A percentile compares a stretch with the other conserved stretches of the same genome.
Conservation (phyloP, 2,888 invertebrate species). For the Orgyia antiqua region DNA sequence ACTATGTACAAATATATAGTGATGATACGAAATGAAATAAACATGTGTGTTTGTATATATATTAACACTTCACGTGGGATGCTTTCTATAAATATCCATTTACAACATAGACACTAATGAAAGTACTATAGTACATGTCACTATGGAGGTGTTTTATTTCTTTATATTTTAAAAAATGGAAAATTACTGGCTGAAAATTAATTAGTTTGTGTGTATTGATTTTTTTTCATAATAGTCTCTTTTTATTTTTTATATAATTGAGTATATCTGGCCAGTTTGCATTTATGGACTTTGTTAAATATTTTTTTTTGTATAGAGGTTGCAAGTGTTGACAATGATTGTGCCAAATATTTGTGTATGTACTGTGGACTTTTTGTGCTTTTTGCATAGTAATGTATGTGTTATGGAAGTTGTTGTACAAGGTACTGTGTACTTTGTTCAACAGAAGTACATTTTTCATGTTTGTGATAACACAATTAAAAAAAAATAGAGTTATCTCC, state of each 20-base stretch:
- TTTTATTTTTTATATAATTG: neutral
- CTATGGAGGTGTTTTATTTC: slow-evolving; percentile 15
- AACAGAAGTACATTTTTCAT: no score
- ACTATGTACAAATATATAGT: slow-evolving; percentile 4
- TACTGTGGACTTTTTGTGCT: slow-evolving; percentile 17
- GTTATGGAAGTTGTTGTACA: slow-evolving; percentile 49
- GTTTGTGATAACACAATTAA: no score
- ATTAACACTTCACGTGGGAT: slow-evolving; percentile 55
- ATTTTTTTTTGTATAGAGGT: slow-evolving; percentile 8
- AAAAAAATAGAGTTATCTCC: no score
- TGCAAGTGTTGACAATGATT: slow-evolving; percentile 33
- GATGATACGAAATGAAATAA: slow-evolving; percentile 20
- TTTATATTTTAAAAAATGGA: neutral
- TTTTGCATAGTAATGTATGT: slow-evolving; percentile 48
- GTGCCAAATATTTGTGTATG: slow-evolving; percentile 27
- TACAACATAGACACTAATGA: slow-evolving; percentile 35
- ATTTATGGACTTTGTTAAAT: no score
- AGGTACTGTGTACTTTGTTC: slow-evolving; percentile 44
- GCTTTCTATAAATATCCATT: slow-evolving; percentile 63
- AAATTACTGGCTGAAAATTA: neutral
- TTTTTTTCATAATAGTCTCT: neutral
- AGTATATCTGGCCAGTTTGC: no score
- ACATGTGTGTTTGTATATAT: slow-evolving; percentile 33
- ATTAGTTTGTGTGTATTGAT: neutral
- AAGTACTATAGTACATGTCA: slow-evolving; percentile 18